A percentile compares a stretch with the other conserved stretches of the same genome.
phyloP scores from a whole-genome alignment of 2,888 invertebrate species.

The Apodemia arnacis region DNA sequence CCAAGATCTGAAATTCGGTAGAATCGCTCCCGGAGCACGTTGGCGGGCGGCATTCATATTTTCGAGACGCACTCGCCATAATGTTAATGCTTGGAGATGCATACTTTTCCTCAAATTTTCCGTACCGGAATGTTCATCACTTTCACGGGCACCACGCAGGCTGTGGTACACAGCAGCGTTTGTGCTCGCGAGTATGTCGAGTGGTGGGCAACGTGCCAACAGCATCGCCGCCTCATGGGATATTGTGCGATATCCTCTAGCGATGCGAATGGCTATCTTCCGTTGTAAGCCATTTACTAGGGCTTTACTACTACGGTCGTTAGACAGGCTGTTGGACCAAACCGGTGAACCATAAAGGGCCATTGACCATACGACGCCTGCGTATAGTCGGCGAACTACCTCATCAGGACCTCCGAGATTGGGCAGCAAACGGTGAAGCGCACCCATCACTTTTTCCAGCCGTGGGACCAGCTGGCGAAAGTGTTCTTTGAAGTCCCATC shows the following conservation, averaged over 20 bases:
- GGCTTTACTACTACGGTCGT: not conserved
- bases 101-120: not conserved
- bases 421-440: not conserved
- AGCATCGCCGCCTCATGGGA: no score
- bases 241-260: no score
- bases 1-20: no score
- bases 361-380: not conserved
- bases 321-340: not conserved
- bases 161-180: not conserved
- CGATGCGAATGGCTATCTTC: no score
- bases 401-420: not conserved
- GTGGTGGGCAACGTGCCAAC: no score
- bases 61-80: slow-evolving; percentile 29
- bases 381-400: not conserved
- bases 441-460: not conserved
- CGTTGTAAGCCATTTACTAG: not conserved
- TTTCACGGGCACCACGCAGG: not conserved
- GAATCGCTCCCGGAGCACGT: no score
- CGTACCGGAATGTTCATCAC: not conserved
- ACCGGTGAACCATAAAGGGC: not conserved
- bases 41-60: no score
- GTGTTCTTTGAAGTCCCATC: not conserved
- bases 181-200: no score
- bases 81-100: not conserved
- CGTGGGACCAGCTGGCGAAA: not conserved